phyloP scores from a whole-genome alignment of 2,888 invertebrate species.

The Leptothorax acervorum region DNA sequence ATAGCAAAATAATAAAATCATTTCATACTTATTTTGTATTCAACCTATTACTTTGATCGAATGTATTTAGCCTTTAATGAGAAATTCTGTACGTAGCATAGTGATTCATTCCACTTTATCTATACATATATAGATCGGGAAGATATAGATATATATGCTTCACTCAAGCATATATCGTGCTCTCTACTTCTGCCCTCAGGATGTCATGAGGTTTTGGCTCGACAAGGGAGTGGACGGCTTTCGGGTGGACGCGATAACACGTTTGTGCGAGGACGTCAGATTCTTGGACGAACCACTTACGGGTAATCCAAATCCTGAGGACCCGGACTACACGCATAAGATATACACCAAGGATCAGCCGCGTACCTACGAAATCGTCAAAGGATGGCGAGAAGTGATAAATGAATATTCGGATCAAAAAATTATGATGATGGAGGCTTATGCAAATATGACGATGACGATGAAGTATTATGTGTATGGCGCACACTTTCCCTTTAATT shows the following conservation, averaged over 20 bases:
- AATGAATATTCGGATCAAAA: conserved; percentile 85
- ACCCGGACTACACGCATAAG: conserved; percentile 88
- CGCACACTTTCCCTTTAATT: conserved; percentile 93
- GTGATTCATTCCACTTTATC: background rate
- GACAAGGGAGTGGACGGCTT: conserved; percentile 95
- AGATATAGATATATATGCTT: background rate
- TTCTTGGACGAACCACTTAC: conserved; percentile 88
- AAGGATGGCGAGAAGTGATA: conserved; percentile 87
- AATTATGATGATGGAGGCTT: conserved; percentile 93
- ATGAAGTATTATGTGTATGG: conserved; percentile 90
- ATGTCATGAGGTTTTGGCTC: conserved; percentile 92
- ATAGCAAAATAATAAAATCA: background rate
- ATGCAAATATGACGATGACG: conserved; percentile 87
- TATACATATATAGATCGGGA: background rate
- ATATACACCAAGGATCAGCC: conserved; percentile 88
- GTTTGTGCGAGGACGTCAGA: conserved; percentile 88
- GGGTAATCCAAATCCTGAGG: conserved; percentile 80
- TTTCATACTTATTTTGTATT: too few relatives aligned
- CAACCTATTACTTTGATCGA: too few relatives aligned
- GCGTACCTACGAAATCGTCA: conserved; percentile 87
- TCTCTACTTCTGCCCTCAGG: conserved; percentile 84
- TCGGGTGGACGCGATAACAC: conserved; percentile 92
- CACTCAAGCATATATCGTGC: background rate
- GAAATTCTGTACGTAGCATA: background rate
- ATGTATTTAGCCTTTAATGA: background rate